Evolutionary conservation across 92 coral and sea anemone species (phyloP), one percentile per base, ranked within the genome.

Genomic region (Epizoanthus fatuus): DNA sequence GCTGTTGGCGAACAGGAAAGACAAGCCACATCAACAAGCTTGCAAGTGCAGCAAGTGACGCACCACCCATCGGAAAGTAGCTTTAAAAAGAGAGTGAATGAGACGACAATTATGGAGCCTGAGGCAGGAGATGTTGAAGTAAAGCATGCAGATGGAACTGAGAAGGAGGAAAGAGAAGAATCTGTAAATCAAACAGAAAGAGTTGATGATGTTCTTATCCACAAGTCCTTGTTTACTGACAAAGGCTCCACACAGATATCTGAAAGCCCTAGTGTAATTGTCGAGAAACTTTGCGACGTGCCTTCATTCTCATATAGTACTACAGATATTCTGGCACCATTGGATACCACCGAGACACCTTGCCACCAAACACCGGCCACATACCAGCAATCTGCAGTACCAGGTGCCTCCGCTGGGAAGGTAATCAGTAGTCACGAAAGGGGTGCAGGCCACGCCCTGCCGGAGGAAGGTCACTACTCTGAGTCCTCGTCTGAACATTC

Each of bases 211-310:
- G 40, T 2, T 37, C 19, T 14, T 66, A n/a, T 37, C 29, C 44
- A 13, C 8, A 11, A 40, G 32, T 16, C 70, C 22, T 56, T 35
- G 22, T 4, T 42, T 17, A 7, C 70, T 42, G 69, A 57, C 22
- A 39, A 40, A n/a, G 67, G 38, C 20, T 29, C 60, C 2, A 12
- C 54, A 19, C 63, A 74, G 32, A 58, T 77, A n/a, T 59, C 69
- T 9, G 57, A 62, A 12, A 51, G 82, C 37, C 82, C 82, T 8
- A 77, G 82, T 77, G 82, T 77, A 40, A 77, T 77, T 77, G 82
- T 77, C 11, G 82, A 77, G 63, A 77, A 77, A 40, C 57, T 77
- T 42, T 60, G 69, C 3, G 82, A 77, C 29, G 56, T 59, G 32
- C n/a, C 69, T 60, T 77, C 82, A 9, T 77, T 60, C 35, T 77